Conservation (phyloP, 2,113 vertebrate genomes). For the Astur gentilis region DNA sequence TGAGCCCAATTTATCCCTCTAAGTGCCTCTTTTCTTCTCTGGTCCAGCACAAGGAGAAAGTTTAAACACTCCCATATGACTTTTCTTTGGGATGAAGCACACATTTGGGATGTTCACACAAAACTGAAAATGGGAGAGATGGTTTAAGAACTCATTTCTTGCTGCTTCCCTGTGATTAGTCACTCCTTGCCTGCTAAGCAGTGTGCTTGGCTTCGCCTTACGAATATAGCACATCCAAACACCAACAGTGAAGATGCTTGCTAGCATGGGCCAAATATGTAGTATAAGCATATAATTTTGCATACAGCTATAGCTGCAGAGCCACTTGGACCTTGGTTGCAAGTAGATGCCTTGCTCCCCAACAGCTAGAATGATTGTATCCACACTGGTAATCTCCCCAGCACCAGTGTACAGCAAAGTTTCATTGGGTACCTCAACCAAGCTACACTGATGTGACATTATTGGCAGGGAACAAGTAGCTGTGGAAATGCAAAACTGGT, state of each 20-base stretch:
- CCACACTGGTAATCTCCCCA: not conserved
- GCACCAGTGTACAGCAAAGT: not conserved
- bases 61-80: not conserved
- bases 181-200: not conserved
- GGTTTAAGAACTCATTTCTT: not conserved
- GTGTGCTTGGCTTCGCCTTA: not conserved
- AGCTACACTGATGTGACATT: fast-evolving
- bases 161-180: not conserved
- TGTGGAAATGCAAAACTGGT: not conserved
- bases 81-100: not conserved
- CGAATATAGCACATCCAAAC: not conserved
- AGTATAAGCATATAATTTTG: not conserved
- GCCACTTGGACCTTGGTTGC: not conserved
- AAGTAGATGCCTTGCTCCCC: not conserved
- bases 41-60: not conserved
- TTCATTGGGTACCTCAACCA: not conserved
- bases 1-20: not conserved
- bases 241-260: not conserved
- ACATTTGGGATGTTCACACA: not conserved
- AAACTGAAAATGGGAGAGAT: not conserved
- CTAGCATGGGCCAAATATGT: not conserved
- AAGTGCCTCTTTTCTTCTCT: not conserved
- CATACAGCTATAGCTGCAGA: not conserved
- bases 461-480: not conserved
- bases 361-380: not conserved